A percentile compares a stretch with the other conserved stretches of the same genome.
These are phyloP conservation scores for Aselliscus stoliczkanus DNA, from an alignment of 2,797 vertebrate species.

Conservation along the genomic window DNA sequence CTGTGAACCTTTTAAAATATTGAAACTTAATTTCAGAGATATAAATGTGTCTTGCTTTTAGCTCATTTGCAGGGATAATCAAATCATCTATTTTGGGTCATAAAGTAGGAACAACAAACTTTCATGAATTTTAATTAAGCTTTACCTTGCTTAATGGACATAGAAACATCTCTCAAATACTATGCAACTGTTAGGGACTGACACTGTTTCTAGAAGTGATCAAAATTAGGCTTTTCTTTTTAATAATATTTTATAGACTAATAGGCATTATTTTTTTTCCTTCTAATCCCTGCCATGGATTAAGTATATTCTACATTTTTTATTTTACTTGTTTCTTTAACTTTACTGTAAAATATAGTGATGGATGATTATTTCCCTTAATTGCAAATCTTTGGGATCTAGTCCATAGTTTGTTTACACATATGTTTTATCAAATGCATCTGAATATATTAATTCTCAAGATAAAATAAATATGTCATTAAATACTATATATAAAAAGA, in stretches of 20 bases:
- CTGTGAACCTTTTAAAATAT: background rate
- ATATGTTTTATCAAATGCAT: background rate
- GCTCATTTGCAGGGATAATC: background rate
- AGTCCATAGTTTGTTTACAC: background rate
- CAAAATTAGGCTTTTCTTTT: background rate
- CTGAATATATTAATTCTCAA: background rate
- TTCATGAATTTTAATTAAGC: slow-evolving; percentile 39
- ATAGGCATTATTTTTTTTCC: background rate
- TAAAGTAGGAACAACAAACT: background rate
- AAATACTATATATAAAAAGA: background rate
- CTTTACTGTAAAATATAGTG: background rate
- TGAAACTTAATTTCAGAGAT: slow-evolving; percentile 20
- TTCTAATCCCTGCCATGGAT: background rate
- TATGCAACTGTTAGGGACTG: background rate
- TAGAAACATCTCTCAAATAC: background rate
- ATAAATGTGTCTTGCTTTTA: background rate
- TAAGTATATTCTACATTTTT: background rate
- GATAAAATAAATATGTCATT: background rate
- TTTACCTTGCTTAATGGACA: background rate
- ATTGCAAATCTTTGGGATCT: background rate
- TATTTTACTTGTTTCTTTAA: background rate
- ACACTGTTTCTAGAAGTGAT: background rate
- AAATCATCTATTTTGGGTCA: background rate
- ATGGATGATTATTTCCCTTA: background rate
- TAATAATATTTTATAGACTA: background rate